These are phyloP conservation scores for Metallyticus violacea DNA, from an alignment of 2,888 invertebrate species.

Conservation along the genomic window DNA sequence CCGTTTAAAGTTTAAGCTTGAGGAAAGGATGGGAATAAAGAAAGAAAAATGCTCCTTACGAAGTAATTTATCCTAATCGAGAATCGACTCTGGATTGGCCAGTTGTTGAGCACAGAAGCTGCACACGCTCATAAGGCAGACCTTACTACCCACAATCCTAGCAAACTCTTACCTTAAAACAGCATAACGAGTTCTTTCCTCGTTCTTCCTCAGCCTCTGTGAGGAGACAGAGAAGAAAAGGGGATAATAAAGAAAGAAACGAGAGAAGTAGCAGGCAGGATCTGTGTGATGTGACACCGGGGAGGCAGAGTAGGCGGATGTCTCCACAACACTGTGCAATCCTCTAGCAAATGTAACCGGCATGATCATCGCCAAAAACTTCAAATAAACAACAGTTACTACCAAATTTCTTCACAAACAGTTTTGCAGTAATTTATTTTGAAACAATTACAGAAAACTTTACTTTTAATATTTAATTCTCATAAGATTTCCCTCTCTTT, in stretches of 20 bases:
- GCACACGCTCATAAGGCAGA: not conserved
- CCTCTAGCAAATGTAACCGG: not conserved
- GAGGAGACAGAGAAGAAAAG: not conserved
- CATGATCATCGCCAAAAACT: no score
- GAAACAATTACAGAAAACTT: no score
- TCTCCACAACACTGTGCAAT: not conserved
- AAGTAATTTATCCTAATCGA: no score
- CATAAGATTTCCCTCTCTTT: no score
- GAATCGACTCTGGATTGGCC: no score
- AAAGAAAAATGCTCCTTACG: no score
- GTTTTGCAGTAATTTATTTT: no score
- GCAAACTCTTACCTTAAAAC: not conserved
- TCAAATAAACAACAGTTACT: no score
- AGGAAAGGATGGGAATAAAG: no score
- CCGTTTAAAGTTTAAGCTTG: no score
- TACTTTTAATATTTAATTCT: no score
- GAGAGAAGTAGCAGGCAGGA: not conserved
- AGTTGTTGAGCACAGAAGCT: not conserved
- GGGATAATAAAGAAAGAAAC: not conserved
- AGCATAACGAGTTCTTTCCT: not conserved
- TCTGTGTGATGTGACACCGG: not conserved
- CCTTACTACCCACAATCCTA: not conserved
- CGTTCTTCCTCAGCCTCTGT: not conserved
- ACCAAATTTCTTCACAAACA: no score
- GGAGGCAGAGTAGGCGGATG: not conserved